Conservation (phyloP, 2,797 vertebrate species). For the Enteromius afrohamiltoni region DNA sequence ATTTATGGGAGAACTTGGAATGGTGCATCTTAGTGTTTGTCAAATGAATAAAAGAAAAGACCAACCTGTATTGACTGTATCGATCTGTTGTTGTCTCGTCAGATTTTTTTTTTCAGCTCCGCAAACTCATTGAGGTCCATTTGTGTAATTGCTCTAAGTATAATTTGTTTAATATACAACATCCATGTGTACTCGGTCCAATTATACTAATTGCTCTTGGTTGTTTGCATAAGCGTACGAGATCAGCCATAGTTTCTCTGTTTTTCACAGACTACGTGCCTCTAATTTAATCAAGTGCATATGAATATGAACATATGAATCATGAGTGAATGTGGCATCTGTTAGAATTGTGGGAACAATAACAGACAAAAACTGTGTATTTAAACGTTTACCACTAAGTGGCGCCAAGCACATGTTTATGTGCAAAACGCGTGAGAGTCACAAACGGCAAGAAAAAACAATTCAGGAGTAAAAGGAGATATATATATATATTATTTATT, state of each 20-base stretch:
- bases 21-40: conserved; percentile 8
- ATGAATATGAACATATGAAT: not conserved
- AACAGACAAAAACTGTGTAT: not conserved
- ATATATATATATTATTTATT: not conserved
- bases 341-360: not conserved
- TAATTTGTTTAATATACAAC: conserved; percentile 30
- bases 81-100: conserved; percentile 52
- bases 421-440: no score
- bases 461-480: not conserved
- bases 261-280: not conserved
- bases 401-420: not conserved
- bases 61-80: conserved; percentile 60
- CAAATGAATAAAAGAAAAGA: conserved; percentile 40
- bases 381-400: conserved; percentile 26
- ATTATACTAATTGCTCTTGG: conserved; percentile 32
- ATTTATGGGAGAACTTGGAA: not conserved
- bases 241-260: not conserved
- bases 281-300: not conserved
- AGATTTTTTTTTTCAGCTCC: conserved; percentile 58
- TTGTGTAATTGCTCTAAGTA: conserved; percentile 68
- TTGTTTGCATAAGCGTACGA: not conserved
- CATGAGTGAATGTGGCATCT: not conserved
- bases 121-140: conserved; percentile 63
- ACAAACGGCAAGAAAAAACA: not conserved
- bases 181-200: not conserved